Evolutionary conservation across 2,113 vertebrate species (phyloP).

Genomic region (Stegastes partitus): DNA sequence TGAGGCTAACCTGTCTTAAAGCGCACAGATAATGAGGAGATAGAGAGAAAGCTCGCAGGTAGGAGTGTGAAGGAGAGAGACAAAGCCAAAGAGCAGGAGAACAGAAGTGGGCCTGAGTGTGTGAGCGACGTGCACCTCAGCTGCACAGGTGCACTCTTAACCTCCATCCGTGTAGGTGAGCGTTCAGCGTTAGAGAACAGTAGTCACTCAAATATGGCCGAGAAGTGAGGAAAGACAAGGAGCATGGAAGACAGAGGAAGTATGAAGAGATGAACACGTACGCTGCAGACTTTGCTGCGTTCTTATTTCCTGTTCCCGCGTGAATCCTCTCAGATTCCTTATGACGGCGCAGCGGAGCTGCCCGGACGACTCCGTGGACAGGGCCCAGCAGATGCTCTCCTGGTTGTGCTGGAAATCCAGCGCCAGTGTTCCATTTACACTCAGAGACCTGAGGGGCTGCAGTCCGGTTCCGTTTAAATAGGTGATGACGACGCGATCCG

Average conservation of each 20-base stretch:
- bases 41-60: constrained; percentile 27
- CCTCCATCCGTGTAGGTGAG: not conserved
- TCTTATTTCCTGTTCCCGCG: constrained; percentile 87
- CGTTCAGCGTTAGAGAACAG: constrained; percentile 1
- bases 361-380: constrained; percentile 87
- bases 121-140: constrained; percentile 2
- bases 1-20: constrained; percentile 50
- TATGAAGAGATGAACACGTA: constrained; percentile 75
- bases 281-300: constrained; percentile 90
- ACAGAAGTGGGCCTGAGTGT: not conserved
- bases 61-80: not conserved
- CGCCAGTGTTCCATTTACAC: constrained; percentile 87
- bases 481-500: constrained; percentile 88
- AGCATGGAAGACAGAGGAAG: not conserved
- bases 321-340: constrained; percentile 84
- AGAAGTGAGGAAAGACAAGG: not conserved
- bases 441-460: constrained; percentile 80
- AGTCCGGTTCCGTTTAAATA: constrained; percentile 90
- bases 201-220: not conserved
- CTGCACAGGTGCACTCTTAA: not conserved
- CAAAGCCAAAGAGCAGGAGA: not conserved
- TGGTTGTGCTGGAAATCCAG: constrained; percentile 91
- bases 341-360: constrained; percentile 89
- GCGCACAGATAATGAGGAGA: constrained; percentile 42
- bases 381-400: constrained; percentile 92